These are phyloP conservation scores for Meloidogyne exigua DNA, from an alignment of 1,140 invertebrate genomes.

Conservation along the genomic window DNA sequence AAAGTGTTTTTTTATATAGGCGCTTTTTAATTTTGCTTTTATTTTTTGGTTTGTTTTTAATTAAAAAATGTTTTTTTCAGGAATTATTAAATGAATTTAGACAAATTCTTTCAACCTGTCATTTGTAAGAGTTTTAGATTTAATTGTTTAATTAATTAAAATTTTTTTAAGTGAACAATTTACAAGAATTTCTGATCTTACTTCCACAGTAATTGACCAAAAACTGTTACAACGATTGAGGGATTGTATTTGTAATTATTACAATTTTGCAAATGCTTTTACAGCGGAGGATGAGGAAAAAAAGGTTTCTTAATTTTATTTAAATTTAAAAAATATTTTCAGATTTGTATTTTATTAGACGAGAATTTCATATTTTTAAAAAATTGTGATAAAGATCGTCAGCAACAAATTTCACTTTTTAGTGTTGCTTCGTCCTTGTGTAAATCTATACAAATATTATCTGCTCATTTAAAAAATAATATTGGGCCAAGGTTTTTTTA, in stretches of 20 bases:
- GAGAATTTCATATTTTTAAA: conserved; percentile 11
- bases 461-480: conserved; percentile 7
- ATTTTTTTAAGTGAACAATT: conserved; percentile 29
- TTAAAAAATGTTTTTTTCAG: background rate
- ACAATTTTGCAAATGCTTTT: background rate
- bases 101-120: conserved; percentile 14
- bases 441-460: conserved; percentile 13
- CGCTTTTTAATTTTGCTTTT: too few relatives aligned
- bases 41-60: background rate
- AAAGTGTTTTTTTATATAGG: too few relatives aligned
- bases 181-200: conserved; percentile 27
- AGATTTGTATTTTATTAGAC: conserved; percentile 7
- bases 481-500: conserved; percentile 18
- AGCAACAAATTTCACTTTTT: conserved; percentile 15
- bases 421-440: conserved; percentile 18
- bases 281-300: background rate
- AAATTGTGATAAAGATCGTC: background rate
- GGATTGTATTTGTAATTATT: background rate
- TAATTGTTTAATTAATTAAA: background rate
- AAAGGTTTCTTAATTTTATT: background rate
- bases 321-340: background rate
- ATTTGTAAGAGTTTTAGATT: conserved; percentile 3
- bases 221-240: background rate
- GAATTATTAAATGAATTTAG: conserved; percentile 12
- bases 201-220: background rate